Percentiles rank a stretch among this genome's conserved stretches.
Evolutionary conservation across 2,113 vertebrate species (phyloP).

Genomic region (Protobothrops flavoviridis): DNA sequence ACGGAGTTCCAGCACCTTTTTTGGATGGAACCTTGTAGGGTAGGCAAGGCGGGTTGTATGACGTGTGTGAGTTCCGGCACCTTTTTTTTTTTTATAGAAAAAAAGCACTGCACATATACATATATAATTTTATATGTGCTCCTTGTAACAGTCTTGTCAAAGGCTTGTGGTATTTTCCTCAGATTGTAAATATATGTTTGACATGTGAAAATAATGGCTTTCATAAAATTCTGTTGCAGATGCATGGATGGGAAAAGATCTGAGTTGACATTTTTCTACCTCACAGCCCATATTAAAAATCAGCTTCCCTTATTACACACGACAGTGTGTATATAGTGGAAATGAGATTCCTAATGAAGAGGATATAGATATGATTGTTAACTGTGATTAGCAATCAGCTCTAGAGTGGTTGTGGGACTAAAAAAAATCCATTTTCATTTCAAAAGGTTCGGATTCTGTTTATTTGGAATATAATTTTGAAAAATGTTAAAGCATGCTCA

Average conservation of each 20-base stretch:
- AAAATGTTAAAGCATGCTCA: slow-evolving; percentile 31
- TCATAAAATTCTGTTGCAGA: background rate
- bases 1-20: too few species aligned
- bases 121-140: background rate
- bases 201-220: background rate
- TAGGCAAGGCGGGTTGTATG: too few species aligned
- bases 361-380: slow-evolving; percentile 22
- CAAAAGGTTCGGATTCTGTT: slow-evolving; percentile 26
- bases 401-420: slow-evolving; percentile 20
- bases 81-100: too few species aligned
- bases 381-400: slow-evolving; percentile 36
- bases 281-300: background rate
- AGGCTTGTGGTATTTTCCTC: background rate
- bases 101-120: background rate
- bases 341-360: background rate
- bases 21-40: too few species aligned
- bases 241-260: background rate
- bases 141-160: background rate
- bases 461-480: slow-evolving; percentile 35
- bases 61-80: too few species aligned
- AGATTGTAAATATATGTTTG: background rate
- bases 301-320: background rate
- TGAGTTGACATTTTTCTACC: background rate
- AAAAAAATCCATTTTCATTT: slow-evolving; percentile 30
- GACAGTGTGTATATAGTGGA: background rate